Evolutionary conservation across 2,113 vertebrate genomes (phyloP), one percentile per base, ranked within the genome.

Genomic region (Dryoscopus gambensis): DNA sequence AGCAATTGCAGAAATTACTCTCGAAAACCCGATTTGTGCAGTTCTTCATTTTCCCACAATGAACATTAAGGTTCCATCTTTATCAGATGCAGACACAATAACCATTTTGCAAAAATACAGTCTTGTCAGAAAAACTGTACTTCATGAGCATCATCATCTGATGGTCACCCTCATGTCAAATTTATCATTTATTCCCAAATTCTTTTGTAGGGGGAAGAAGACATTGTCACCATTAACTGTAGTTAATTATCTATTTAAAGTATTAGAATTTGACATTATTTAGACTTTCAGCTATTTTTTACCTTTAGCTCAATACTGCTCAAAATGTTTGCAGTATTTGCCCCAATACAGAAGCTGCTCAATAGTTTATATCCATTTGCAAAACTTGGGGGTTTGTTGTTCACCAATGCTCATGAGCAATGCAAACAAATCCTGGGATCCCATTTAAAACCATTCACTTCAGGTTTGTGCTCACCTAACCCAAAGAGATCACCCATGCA

Each of bases 351-450:
- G 39, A 79, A 49, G 22, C 7, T 57, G 7, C 44, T 49, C n/a
- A 40, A 6, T 0, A 55, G 23, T 22, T 76, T 30, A 52, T 9
- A 88, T 6, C 5, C 11, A 37, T 22, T 55, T 37, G 22, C 75
- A 79, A 89, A 52, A 53, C 5, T 2, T 15, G 13, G 20, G 14
- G 0, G 0, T 10, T 81, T 87, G 13, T 5, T 35, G 3, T 56
- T 57, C 44, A 79, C 11, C 53, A 89, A 11, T 14, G 69, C 6
- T 53, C 9, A 4, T 4, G 1, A 73, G n/a, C 20, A 62, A 82
- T 4, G 20, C 22, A 79, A 79, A 52, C 12, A 73, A 71, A 87
- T 42, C 20, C 30, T 65, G 23, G 7, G 25, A 79, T 49, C 57
- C 6, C 2, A 7, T 22, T 44, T 68, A 39, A 40, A 89, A 89